Evolutionary conservation across 2,888 invertebrate species (phyloP), one percentile per base, ranked within the genome.

Genomic region (Ormyrus pomaceus): DNA sequence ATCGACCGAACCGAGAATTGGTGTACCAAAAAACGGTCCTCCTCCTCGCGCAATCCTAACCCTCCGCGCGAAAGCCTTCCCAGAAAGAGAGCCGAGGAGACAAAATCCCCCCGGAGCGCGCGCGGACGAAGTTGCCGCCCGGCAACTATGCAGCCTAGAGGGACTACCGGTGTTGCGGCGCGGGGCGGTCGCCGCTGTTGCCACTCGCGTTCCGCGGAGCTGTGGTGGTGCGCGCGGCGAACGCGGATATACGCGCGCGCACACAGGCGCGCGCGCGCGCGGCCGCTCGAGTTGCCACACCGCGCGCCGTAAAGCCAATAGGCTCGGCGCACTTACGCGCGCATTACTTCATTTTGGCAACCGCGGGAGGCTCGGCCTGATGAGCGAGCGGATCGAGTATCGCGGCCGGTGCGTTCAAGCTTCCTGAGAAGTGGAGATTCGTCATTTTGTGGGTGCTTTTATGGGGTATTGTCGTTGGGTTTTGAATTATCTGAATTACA

Each of bases 131-230:
- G 13, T 46, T 6, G 5, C 79, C 77, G 73, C 68, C 79, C 77
- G 65, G 74, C 19, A 19, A 77, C 76, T 64, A 76, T 73, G 75
- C 62, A 66, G 81, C 77, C 79, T 75, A 68, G 62, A 79, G 82
- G 81, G 79, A 79, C 79, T 70, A 66, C 77, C 74, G 77, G 72
- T 77, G 65, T 77, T 80, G 78, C 73, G 68, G 58, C 34, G 68
- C 11, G 46, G 62, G 62, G 62, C 62, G 13, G 46, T 19, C 11
- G 51, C 66, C 19, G 19, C 19, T 19, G 19, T 19, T 19, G 19
- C 19, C 19, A 19, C 19, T 19, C 19, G 19, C 19, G 19, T 19
- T 19, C 19, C 19, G 19, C 19, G 19, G 19, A 19, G 1, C 19
- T 19, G 19, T 8, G 50, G 11, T 45, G 62, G 9, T 46, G 11